These are phyloP conservation scores for Caenorhabditis afra DNA, from an alignment of 2,888 invertebrate genomes.

Conservation along the genomic window DNA sequence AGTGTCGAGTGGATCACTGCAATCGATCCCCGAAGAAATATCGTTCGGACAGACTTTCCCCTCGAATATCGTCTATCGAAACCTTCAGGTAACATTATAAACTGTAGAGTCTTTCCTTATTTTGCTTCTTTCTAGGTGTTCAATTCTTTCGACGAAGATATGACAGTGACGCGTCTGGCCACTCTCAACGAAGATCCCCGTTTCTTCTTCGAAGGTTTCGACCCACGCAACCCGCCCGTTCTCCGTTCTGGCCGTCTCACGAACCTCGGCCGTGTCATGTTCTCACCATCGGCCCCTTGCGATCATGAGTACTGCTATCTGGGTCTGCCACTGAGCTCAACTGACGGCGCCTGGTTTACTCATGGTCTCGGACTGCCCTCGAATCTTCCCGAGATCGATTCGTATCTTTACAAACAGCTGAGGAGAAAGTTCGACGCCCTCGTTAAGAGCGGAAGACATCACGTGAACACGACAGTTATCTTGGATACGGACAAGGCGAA, in stretches of 20 bases:
- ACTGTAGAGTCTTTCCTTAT: constrained; percentile 77
- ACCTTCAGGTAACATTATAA: constrained; percentile 58
- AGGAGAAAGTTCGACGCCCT: constrained; percentile 84
- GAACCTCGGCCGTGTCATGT: constrained; percentile 80
- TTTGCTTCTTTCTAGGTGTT: constrained; percentile 84
- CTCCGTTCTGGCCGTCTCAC: constrained; percentile 77
- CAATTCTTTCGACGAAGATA: constrained; percentile 81
- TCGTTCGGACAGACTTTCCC: constrained; percentile 68
- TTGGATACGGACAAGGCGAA: constrained; percentile 87
- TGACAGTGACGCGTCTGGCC: constrained; percentile 87
- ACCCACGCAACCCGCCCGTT: constrained; percentile 79
- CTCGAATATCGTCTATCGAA: constrained; percentile 67
- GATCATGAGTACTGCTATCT: constrained; percentile 86
- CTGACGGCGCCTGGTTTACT: constrained; percentile 86
- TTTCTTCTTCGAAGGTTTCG: constrained; percentile 82
- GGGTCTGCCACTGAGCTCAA: constrained; percentile 83
- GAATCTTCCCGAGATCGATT: constrained; percentile 86
- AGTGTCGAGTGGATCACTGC: constrained; percentile 81
- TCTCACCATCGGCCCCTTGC: constrained; percentile 61
- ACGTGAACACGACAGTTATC: constrained; percentile 86
- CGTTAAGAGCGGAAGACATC: constrained; percentile 72
- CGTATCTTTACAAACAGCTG: constrained; percentile 84
- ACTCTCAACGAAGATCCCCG: constrained; percentile 85
- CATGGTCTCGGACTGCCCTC: constrained; percentile 85
- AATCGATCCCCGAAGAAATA: constrained; percentile 87